phyloP scores from a whole-genome alignment of 2,888 invertebrate genomes.

The Deilephila elpenor region DNA sequence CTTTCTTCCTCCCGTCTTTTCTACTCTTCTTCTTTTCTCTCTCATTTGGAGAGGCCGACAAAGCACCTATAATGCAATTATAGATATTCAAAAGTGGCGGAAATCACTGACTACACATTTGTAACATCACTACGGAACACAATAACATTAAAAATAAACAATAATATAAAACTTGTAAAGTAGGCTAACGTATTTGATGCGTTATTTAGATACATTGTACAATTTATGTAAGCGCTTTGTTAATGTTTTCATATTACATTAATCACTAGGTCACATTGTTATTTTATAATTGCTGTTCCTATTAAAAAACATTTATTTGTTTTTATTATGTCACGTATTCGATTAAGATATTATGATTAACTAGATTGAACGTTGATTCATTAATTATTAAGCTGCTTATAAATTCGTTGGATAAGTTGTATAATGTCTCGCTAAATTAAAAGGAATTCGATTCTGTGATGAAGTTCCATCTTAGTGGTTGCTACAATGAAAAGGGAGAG shows the following conservation, averaged over 20 bases:
- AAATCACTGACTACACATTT: too few relatives aligned
- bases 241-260: conserved; percentile 6
- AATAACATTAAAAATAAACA: conserved; percentile 5
- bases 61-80: too few relatives aligned
- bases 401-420: neutral
- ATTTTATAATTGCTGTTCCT: conserved; percentile 10
- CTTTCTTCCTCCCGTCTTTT: too few relatives aligned
- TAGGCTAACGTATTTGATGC: conserved; percentile 12
- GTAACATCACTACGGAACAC: too few relatives aligned
- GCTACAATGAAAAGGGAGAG: too few relatives aligned
- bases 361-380: neutral
- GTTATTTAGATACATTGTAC: neutral
- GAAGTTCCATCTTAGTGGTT: too few relatives aligned
- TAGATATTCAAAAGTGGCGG: too few relatives aligned
- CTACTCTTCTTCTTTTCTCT: too few relatives aligned
- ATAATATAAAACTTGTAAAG: neutral
- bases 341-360: too few relatives aligned
- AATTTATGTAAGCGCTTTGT: conserved; percentile 14
- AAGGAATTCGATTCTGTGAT: neutral
- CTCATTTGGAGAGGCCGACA: too few relatives aligned
- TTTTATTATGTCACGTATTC: conserved; percentile 2
- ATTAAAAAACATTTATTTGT: conserved; percentile 3
- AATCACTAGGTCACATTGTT: neutral
- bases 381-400: neutral
- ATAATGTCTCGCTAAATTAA: neutral